Evolutionary conservation across 2,888 invertebrate genomes (phyloP).

Genomic region (Heliconius hortense): DNA sequence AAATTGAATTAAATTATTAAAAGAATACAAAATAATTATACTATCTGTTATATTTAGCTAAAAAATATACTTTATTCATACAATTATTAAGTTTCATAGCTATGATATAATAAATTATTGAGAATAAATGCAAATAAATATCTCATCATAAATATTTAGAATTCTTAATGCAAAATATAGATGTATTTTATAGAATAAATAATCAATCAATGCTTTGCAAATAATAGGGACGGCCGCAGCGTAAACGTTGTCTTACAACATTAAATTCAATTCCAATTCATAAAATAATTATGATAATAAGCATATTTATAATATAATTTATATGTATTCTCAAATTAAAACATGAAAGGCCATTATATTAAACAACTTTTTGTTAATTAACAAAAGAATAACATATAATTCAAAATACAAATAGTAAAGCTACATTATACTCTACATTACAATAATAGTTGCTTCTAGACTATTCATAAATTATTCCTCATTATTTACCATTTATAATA

Average conservation of each 20-base stretch:
- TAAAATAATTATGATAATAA: neutral
- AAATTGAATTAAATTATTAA: neutral
- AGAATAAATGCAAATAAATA: constrained; percentile 21
- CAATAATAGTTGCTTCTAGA: neutral
- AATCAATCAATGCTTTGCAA: constrained; percentile 20
- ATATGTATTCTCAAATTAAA: neutral
- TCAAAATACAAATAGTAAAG: neutral
- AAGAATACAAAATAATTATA: no score
- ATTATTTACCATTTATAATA: neutral
- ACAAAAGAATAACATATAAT: neutral
- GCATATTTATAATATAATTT: neutral
- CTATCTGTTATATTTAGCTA: neutral
- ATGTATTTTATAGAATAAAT: neutral
- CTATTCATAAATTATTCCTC: neutral
- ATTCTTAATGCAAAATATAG: neutral
- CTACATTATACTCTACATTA: neutral
- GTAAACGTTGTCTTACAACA: constrained; percentile 25
- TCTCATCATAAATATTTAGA: neutral
- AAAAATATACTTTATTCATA: neutral
- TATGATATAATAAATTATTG: neutral
- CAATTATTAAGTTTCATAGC: neutral
- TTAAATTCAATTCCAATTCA: constrained; percentile 29
- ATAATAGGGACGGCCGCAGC: constrained; percentile 28
- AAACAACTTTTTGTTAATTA: neutral
- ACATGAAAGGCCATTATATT: neutral